Base-by-base conservation (phyloP, 2,113 vertebrate genomes). In the Axis porcinus region DNA sequence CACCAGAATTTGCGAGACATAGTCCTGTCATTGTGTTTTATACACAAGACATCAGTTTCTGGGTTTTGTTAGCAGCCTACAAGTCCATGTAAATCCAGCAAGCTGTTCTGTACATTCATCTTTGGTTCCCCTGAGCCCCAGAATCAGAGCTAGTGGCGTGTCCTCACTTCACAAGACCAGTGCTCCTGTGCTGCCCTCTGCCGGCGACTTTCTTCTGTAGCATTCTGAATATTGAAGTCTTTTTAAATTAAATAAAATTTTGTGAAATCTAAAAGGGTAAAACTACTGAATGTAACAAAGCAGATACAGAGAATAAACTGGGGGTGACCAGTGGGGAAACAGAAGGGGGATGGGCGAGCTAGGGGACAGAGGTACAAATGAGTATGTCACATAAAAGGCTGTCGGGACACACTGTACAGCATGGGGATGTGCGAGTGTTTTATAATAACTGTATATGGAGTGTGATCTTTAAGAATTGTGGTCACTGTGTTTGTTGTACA, bases 161-260 rank as follows among this genome's bases (percentile, higher is more conserved):
- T 19, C 45, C 50, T 76, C 23, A 36, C 30, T 50, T 89, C 62
- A 33, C 28, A 79, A 40, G 55, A 6, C 12, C 57, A 12, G 3
- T 78, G 40, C 79, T 4, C 81, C 92, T 97, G 2, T 83, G 50
- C 95, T 86, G 40, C 97, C 98, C 98, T 98, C 97, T 98, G 9
- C 87, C 97, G 97, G 96, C 81, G 84, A 50, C 52, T 89, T 87
- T 79, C 25, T 62, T 89, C 70, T 81, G 50, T 55, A 84, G n/a
- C 12, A 21, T 28, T 67, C 23, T 67, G 17, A 60, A n/a, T 55
- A n/a, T 14, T 82, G 50, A n/a, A 36, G 50, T 54, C 23, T 82
- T 52, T 52, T 52, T 23, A n/a, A 82, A 52, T 82, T 54, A 23
- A n/a, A 23, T 82, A 54, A n/a, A 82, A 82, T 23, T 82, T 82